Conservation (phyloP, 2,113 vertebrate species). For the Lepus europaeus region DNA sequence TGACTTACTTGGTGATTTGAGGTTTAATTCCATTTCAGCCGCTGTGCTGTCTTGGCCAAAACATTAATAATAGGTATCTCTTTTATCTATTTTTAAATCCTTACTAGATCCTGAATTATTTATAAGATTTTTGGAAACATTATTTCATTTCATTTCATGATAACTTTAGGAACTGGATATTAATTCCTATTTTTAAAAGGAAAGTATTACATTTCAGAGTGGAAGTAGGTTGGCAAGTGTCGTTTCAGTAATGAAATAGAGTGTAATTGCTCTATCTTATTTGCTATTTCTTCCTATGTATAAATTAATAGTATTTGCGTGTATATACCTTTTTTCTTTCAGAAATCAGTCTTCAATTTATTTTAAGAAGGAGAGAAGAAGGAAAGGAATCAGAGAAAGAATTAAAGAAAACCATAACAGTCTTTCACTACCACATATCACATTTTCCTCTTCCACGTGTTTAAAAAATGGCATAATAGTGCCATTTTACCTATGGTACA, state of each 20-base stretch:
- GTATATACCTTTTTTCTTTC: not conserved
- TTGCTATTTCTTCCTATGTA: not conserved
- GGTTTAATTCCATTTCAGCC: not conserved
- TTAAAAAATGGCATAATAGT: not conserved
- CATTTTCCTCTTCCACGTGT: not conserved
- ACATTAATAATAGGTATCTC: not conserved
- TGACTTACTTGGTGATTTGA: not conserved
- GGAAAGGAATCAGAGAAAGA: not conserved
- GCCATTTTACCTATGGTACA: too few species aligned
- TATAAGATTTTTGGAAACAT: not conserved
- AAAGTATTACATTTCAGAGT: not conserved
- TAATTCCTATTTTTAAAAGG: slow-evolving; percentile 4
- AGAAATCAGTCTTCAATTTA: not conserved
- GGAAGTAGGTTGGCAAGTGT: not conserved
- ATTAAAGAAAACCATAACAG: not conserved
- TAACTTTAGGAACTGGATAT: not conserved
- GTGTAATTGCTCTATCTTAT: not conserved
- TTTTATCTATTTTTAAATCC: not conserved
- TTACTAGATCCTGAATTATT: not conserved
- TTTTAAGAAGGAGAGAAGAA: not conserved
- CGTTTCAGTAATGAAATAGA: not conserved
- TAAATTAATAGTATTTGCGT: not conserved
- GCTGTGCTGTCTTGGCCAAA: not conserved
- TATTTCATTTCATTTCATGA: not conserved
- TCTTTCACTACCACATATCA: not conserved